These are phyloP conservation scores for Chaetodon trifascialis DNA, from an alignment of 2,113 vertebrate species.

Conservation along the genomic window DNA sequence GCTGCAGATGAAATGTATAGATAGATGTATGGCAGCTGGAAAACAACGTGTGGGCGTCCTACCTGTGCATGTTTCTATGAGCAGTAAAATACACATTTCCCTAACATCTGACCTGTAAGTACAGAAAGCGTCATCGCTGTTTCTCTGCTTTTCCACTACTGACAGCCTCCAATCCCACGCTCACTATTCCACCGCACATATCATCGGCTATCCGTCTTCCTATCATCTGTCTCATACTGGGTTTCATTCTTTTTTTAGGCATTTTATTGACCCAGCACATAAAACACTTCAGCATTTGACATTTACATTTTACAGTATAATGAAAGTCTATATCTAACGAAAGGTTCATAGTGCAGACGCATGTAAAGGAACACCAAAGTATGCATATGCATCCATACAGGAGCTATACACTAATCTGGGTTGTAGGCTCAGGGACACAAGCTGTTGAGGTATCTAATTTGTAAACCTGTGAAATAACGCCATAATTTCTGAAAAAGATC, in stretches of 20 bases:
- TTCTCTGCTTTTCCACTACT: conserved; percentile 47
- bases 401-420: not conserved
- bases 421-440: not conserved
- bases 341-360: not conserved
- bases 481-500: not conserved
- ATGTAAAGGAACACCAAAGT: not conserved
- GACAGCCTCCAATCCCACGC: conserved; percentile 59
- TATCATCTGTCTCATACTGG: conserved; percentile 12
- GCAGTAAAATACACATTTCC: not conserved
- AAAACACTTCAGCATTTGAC: not conserved
- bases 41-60: conserved; percentile 25
- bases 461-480: not conserved
- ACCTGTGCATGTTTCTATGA: conserved; percentile 33
- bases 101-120: conserved; percentile 62
- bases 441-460: not conserved
- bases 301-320: not conserved
- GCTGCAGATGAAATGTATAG: conserved; percentile 34
- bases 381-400: not conserved
- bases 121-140: conserved; percentile 33
- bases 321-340: not conserved
- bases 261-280: not conserved
- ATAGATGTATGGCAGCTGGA: not conserved
- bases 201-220: conserved; percentile 14
- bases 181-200: conserved; percentile 29
- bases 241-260: not conserved